Conservation (phyloP, 2,113 vertebrate species). For the Pachyramphus minor region DNA sequence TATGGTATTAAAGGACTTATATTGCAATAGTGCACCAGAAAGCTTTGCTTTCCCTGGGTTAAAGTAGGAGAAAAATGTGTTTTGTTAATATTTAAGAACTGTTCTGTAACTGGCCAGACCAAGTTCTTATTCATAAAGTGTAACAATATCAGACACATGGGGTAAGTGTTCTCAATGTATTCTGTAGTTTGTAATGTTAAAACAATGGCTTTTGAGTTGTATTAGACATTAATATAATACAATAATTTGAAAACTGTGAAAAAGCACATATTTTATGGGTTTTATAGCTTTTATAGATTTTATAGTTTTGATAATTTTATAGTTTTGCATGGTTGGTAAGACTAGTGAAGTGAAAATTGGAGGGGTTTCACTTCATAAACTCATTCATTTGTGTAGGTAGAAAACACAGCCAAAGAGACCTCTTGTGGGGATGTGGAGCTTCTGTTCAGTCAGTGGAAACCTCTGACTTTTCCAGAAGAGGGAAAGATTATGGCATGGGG, state of each 20-base stretch:
- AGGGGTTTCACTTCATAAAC: not conserved
- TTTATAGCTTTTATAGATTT: not conserved
- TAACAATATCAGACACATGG: not conserved
- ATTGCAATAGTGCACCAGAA: not conserved
- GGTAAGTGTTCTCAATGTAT: not conserved
- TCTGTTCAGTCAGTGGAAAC: not conserved
- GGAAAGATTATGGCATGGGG: not conserved
- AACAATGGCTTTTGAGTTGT: not conserved
- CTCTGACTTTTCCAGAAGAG: not conserved
- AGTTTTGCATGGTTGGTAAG: not conserved
- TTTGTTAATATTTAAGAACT: slow-evolving; percentile 25
- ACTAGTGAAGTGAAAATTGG: not conserved
- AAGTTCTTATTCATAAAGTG: not conserved
- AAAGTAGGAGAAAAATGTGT: not conserved
- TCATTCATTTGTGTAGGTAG: not conserved
- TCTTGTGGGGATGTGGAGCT: not conserved
- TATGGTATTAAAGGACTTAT: not conserved
- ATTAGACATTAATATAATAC: not conserved
- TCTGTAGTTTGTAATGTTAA: not conserved
- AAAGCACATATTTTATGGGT: not conserved
- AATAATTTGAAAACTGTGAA: not conserved
- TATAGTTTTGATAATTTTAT: not conserved
- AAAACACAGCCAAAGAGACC: not conserved
- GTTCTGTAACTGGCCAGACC: not conserved
- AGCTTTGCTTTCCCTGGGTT: not conserved